Evolutionary conservation across 2,113 vertebrate genomes (phyloP).

Genomic region (Lamprotornis superbus): DNA sequence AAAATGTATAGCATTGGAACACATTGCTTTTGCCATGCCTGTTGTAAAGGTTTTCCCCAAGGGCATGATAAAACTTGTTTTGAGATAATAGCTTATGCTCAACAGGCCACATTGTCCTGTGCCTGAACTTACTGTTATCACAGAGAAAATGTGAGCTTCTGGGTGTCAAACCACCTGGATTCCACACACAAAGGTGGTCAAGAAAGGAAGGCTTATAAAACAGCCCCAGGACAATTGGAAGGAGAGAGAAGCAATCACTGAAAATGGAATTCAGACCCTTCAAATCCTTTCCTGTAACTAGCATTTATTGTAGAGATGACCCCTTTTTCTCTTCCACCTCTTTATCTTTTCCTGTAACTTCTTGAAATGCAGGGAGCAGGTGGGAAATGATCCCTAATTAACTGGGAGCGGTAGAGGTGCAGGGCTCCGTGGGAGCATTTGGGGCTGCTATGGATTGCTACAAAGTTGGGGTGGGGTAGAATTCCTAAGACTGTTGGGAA

Average conservation of each 20-base stretch:
- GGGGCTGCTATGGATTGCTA: background rate
- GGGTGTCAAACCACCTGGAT: background rate
- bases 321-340: background rate
- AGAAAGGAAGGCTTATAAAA: background rate
- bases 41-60: background rate
- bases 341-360: background rate
- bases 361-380: background rate
- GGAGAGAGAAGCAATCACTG: background rate
- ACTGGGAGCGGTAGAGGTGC: background rate
- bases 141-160: background rate
- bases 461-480: background rate
- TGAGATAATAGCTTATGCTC: background rate
- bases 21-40: background rate
- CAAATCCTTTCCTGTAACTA: background rate
- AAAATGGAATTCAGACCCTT: background rate
- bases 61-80: background rate
- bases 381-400: background rate
- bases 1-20: background rate
- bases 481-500: accelerated
- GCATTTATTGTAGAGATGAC: background rate
- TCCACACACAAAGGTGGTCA: background rate
- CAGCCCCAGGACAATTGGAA: background rate
- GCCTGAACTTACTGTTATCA: background rate
- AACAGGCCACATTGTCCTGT: background rate
- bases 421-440: background rate